Percentiles rank a stretch among this genome's conserved stretches.
phyloP scores from a whole-genome alignment of 2,888 invertebrate genomes.

The Dicyrtoma fusca region DNA sequence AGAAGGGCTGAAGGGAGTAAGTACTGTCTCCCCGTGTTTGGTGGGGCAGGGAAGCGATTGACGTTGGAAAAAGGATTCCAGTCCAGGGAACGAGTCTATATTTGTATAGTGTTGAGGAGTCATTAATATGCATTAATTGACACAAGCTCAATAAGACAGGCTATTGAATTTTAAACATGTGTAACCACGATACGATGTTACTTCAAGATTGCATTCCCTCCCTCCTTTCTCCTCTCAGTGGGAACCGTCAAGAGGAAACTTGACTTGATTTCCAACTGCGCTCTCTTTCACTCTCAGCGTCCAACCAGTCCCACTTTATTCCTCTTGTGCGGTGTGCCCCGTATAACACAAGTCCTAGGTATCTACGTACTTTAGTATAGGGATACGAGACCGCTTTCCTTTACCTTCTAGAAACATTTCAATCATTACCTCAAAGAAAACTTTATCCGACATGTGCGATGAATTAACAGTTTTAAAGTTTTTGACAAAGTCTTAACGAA shows the following conservation, averaged over 20 bases:
- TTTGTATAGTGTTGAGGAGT: slow-evolving; percentile 31
- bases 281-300: no score
- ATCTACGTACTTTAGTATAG: no score
- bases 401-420: no score
- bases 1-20: background rate
- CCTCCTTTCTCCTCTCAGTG: slow-evolving; percentile 9
- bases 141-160: slow-evolving; percentile 47
- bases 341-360: no score
- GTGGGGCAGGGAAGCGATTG: background rate
- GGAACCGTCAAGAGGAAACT: slow-evolving; percentile 35
- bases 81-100: background rate
- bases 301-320: no score
- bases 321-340: no score
- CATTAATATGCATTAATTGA: slow-evolving; percentile 57
- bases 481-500: no score
- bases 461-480: no score
- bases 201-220: slow-evolving; percentile 14
- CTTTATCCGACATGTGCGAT: no score
- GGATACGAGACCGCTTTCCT: no score
- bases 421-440: no score
- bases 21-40: background rate
- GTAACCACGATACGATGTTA: slow-evolving; percentile 38
- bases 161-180: slow-evolving; percentile 52
- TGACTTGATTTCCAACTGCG: no score
- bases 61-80: background rate